Evolutionary conservation across 1,140 invertebrate genomes (phyloP).

Genomic region (Zaprionus ghesquierei): DNA sequence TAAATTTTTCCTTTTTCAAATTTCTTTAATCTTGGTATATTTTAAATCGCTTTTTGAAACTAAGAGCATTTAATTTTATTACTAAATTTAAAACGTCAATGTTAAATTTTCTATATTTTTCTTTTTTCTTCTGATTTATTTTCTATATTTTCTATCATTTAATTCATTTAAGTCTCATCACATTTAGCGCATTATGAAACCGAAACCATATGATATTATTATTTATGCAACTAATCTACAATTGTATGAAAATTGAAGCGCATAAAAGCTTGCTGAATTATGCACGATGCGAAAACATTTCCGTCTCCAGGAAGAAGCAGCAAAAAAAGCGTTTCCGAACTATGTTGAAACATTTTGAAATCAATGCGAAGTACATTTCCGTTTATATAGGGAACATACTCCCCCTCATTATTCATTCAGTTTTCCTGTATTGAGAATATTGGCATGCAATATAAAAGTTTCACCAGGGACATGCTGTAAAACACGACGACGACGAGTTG

Average conservation of each 20-base stretch:
- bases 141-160: background rate
- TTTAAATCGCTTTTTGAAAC: too few relatives aligned
- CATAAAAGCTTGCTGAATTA: background rate
- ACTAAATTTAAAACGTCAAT: too few relatives aligned
- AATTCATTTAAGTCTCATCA: background rate
- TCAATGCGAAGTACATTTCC: background rate
- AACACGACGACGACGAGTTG: slow-evolving; percentile 19
- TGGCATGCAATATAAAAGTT: slow-evolving; percentile 64
- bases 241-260: background rate
- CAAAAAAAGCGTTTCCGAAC: background rate
- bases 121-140: too few relatives aligned
- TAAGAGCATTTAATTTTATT: too few relatives aligned
- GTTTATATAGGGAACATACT: too few relatives aligned
- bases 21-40: too few relatives aligned
- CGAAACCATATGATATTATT: background rate
- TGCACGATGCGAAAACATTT: background rate
- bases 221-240: background rate
- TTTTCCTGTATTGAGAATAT: slow-evolving; percentile 16
- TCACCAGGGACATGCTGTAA: slow-evolving; percentile 55
- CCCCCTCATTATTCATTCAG: slow-evolving; percentile 9
- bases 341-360: background rate
- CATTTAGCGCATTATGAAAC: background rate
- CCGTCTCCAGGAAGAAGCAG: background rate
- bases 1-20: too few relatives aligned
- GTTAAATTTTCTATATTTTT: too few relatives aligned